Conservation (phyloP, 1,140 invertebrate species). For the Drosophila parabipectinata region DNA sequence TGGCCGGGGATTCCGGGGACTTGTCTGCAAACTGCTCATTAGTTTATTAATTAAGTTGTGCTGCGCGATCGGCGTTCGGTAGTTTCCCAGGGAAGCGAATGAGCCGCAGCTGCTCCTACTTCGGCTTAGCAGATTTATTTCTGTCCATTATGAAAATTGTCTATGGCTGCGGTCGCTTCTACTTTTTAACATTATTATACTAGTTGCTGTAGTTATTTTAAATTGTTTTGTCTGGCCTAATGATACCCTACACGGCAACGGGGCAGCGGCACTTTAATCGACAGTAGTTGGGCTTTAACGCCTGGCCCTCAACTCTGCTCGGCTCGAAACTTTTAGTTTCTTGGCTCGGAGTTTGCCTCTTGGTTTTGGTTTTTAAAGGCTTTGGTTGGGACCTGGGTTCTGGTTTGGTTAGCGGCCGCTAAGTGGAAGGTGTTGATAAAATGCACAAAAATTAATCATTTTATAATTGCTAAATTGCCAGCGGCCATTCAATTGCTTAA, state of each 20-base stretch:
- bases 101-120: constrained; percentile 12
- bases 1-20: constrained; percentile 19
- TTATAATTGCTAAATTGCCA: constrained; percentile 80
- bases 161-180: constrained; percentile 52
- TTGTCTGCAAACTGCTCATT: constrained; percentile 75
- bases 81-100: constrained; percentile 46
- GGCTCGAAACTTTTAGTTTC: constrained; percentile 1
- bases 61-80: constrained; percentile 32
- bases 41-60: constrained; percentile 83
- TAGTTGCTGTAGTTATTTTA: constrained; percentile 81
- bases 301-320: constrained; percentile 43
- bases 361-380: background rate
- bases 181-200: constrained; percentile 75
- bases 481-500: constrained; percentile 50
- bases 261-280: constrained; percentile 77
- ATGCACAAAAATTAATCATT: constrained; percentile 81
- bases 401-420: constrained; percentile 47
- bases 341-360: background rate
- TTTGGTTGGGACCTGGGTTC: constrained; percentile 3
- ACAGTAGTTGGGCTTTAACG: constrained; percentile 76
- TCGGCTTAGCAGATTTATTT: constrained; percentile 72
- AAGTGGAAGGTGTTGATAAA: constrained; percentile 82
- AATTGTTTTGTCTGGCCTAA: constrained; percentile 79
- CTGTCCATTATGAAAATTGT: constrained; percentile 80
- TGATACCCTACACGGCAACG: constrained; percentile 69